A percentile compares a stretch with the other conserved stretches of the same genome.
These are phyloP conservation scores for Patella pellucida DNA, from an alignment of 2,888 invertebrate genomes.

Conservation along the genomic window DNA sequence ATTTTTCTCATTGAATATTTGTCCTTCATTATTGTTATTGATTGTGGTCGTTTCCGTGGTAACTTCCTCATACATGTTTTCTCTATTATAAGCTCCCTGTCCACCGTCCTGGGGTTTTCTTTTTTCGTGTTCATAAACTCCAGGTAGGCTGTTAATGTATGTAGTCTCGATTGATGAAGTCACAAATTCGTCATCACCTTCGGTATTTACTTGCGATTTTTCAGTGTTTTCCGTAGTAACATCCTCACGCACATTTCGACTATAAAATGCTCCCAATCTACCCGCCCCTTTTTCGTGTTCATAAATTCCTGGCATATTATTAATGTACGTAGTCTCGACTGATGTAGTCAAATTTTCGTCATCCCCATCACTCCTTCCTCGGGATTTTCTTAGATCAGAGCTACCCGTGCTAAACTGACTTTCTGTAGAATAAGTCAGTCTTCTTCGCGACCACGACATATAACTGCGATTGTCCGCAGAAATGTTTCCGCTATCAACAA, in stretches of 20 bases:
- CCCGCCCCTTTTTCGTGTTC: not conserved
- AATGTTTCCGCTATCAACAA: not conserved
- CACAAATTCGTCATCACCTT: not conserved
- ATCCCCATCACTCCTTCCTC: not conserved
- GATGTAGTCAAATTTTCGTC: not conserved
- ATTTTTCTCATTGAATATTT: too few relatives aligned
- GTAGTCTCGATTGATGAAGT: not conserved
- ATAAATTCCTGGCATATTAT: not conserved
- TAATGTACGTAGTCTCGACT: not conserved
- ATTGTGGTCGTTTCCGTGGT: too few relatives aligned
- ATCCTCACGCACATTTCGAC: too few relatives aligned
- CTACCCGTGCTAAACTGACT: not conserved
- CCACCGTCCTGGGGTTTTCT: too few relatives aligned
- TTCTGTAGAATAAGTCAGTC: constrained; percentile 6
- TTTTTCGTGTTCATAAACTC: too few relatives aligned
- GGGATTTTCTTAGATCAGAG: not conserved
- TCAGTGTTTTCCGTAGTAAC: too few relatives aligned
- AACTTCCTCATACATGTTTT: too few relatives aligned
- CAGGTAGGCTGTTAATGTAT: not conserved
- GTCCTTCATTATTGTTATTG: too few relatives aligned
- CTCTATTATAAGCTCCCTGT: too few relatives aligned
- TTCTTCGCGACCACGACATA: not conserved
- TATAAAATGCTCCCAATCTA: too few relatives aligned
- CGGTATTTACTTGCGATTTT: not conserved
- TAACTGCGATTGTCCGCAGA: not conserved